Conservation (phyloP, 2,113 vertebrate species). For the Riparia riparia region DNA sequence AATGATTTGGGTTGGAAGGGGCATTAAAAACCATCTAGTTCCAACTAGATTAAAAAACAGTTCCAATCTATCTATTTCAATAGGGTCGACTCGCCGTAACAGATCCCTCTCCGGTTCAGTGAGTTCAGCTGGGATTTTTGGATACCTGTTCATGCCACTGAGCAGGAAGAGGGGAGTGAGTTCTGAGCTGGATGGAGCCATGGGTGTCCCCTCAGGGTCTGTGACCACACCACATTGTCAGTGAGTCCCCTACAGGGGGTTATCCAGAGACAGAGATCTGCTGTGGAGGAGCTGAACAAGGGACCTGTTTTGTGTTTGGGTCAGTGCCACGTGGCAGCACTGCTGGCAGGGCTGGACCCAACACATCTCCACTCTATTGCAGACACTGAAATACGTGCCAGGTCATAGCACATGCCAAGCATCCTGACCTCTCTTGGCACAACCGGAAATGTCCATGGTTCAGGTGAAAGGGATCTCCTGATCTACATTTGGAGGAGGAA, state of each 20-base stretch:
- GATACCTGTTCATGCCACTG: neutral
- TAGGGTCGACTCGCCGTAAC: rapidly evolving
- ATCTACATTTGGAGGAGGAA: neutral
- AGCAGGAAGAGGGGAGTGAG: neutral
- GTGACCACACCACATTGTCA: neutral
- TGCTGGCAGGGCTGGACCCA: neutral
- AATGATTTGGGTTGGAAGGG: neutral
- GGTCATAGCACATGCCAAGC: neutral
- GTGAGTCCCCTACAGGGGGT: rapidly evolving
- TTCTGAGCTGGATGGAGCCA: neutral
- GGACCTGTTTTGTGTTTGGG: neutral
- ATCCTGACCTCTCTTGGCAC: neutral
- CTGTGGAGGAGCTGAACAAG: neutral
- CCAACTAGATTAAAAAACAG: neutral
- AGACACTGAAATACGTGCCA: neutral
- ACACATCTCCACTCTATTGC: neutral
- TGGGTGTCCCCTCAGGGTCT: neutral
- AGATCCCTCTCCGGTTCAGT: neutral
- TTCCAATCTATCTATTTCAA: neutral
- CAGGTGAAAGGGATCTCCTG: neutral
- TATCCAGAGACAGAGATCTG: neutral
- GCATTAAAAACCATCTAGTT: neutral
- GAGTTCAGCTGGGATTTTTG: neutral
- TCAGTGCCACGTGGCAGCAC: neutral
- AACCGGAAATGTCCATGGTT: neutral